Evolutionary conservation across 2,113 vertebrate genomes (phyloP).

Genomic region (Anthoscopus minutus): DNA sequence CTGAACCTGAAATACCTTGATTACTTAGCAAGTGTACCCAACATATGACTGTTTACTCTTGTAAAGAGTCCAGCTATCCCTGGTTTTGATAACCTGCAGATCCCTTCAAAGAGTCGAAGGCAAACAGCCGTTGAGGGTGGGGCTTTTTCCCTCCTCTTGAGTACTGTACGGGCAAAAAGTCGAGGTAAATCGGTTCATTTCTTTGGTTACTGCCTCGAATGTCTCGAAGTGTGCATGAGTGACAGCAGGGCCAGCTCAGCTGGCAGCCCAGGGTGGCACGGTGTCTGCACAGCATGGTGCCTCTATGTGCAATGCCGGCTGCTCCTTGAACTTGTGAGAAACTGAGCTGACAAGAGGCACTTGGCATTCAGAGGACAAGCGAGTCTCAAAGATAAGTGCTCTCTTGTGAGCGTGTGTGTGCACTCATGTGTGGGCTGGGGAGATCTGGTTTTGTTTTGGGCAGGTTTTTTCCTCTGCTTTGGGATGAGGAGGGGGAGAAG

Average conservation of each 20-base stretch:
- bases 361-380: not conserved
- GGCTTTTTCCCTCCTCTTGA: not conserved
- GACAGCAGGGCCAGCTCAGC: not conserved
- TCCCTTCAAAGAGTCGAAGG: not conserved
- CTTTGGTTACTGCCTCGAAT: not conserved
- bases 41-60: not conserved
- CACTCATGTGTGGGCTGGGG: not conserved
- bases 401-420: not conserved
- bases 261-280: not conserved
- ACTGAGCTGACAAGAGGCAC: not conserved
- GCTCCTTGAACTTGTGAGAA: slow-evolving; percentile 10
- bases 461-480: accelerated
- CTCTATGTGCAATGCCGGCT: not conserved
- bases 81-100: not conserved
- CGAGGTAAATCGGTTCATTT: not conserved
- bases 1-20: not conserved
- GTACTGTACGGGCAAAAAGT: not conserved
- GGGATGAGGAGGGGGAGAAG: not conserved
- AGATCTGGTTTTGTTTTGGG: not conserved
- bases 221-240: not conserved
- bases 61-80: not conserved
- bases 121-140: not conserved
- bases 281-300: not conserved
- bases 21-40: not conserved
- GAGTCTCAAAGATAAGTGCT: not conserved